These are phyloP conservation scores for Phanerotoma sp. DNA, from an alignment of 2,888 invertebrate species.

Conservation along the genomic window DNA sequence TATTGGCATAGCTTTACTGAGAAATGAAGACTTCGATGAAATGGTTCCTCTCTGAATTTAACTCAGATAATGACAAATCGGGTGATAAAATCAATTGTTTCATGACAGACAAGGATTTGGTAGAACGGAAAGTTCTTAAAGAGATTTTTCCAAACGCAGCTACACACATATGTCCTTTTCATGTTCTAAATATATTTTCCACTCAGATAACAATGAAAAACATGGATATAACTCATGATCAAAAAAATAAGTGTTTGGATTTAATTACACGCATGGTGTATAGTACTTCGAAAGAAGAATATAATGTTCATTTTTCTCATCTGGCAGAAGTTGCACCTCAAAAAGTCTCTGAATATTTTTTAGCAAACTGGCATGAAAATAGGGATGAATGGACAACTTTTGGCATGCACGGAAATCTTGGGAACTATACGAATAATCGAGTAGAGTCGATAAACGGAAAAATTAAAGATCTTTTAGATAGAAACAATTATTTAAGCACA, in stretches of 20 bases:
- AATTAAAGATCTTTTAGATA: slow-evolving; percentile 1
- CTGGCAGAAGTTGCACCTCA: slow-evolving; percentile 5
- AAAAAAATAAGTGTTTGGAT: background rate
- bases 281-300: background rate
- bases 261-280: slow-evolving; percentile 15
- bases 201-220: slow-evolving; percentile 6
- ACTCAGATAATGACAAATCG: slow-evolving; percentile 12
- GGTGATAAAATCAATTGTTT: slow-evolving; percentile 19
- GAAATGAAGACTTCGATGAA: slow-evolving; percentile 25
- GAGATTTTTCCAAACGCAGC: slow-evolving; percentile 19
- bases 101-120: slow-evolving; percentile 31
- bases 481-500: background rate
- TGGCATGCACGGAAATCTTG: slow-evolving; percentile 2
- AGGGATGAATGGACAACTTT: slow-evolving; percentile 9
- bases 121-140: slow-evolving; percentile 21
- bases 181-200: slow-evolving; percentile 13
- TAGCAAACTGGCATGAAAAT: slow-evolving; percentile 8
- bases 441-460: slow-evolving; percentile 8
- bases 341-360: slow-evolving; percentile 5
- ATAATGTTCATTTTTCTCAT: background rate
- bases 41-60: slow-evolving; percentile 19
- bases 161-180: slow-evolving; percentile 23
- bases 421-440: slow-evolving; percentile 12
- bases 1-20: slow-evolving; percentile 14
- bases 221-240: slow-evolving; percentile 6